Evolutionary conservation across 2,888 invertebrate species (phyloP).

Genomic region (Volucella zonaria): DNA sequence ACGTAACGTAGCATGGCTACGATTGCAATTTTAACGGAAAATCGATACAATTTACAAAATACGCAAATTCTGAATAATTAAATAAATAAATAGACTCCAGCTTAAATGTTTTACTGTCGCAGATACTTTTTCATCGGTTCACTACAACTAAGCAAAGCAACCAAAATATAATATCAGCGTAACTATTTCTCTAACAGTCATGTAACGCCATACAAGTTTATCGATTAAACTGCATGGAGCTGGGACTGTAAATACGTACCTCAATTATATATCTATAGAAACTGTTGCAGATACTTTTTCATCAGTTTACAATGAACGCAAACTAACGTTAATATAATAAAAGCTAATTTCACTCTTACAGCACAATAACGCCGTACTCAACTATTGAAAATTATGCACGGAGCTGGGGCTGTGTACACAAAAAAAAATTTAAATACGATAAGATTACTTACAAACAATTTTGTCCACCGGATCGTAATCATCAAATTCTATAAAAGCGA

Average conservation of each 20-base stretch:
- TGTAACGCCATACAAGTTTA: slow-evolving; percentile 75
- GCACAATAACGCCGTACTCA: slow-evolving; percentile 80
- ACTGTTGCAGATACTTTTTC: slow-evolving; percentile 79
- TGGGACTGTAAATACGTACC: slow-evolving; percentile 70
- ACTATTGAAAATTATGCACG: slow-evolving; percentile 78
- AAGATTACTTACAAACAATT: slow-evolving; percentile 90
- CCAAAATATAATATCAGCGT: slow-evolving; percentile 70
- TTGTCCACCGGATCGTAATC: slow-evolving; percentile 99
- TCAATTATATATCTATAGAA: not conserved
- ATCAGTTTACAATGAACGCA: slow-evolving; percentile 75
- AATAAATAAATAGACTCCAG: not conserved
- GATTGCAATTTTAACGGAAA: too few relatives aligned
- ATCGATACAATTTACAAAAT: too few relatives aligned
- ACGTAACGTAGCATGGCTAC: too few relatives aligned
- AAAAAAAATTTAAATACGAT: not conserved
- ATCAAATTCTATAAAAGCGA: slow-evolving; percentile 97
- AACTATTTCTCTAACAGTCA: slow-evolving; percentile 75
- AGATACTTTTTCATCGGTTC: slow-evolving; percentile 69
- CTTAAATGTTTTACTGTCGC: slow-evolving; percentile 48
- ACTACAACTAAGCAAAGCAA: slow-evolving; percentile 60
- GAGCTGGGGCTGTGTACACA: slow-evolving; percentile 81
- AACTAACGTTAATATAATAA: slow-evolving; percentile 79
- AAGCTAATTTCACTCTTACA: slow-evolving; percentile 78
- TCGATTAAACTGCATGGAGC: slow-evolving; percentile 75
- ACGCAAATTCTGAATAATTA: not conserved